These are phyloP conservation scores for Laterallus jamaicensis DNA, from an alignment of 2,113 vertebrate genomes.

Conservation along the genomic window DNA sequence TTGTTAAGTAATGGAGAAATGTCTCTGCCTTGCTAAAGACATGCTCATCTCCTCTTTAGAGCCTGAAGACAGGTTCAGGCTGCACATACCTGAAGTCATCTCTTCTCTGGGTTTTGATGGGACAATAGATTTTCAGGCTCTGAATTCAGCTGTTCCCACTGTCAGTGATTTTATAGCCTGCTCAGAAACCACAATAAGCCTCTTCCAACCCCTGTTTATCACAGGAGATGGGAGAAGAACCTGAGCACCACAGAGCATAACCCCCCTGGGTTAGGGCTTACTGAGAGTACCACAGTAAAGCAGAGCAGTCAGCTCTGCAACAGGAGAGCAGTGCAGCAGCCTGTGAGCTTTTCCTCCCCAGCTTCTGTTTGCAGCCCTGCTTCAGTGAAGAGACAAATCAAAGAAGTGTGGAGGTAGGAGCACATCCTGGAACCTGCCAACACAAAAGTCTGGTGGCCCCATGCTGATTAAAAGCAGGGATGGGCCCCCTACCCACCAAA, in stretches of 20 bases:
- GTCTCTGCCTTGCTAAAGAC: neutral
- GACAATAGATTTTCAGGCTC: neutral
- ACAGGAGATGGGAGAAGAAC: neutral
- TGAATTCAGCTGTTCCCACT: neutral
- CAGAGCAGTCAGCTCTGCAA: neutral
- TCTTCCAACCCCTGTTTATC: neutral
- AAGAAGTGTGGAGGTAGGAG: neutral
- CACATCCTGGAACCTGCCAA: neutral
- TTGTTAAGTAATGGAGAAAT: neutral
- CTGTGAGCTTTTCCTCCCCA: neutral
- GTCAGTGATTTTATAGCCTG: neutral
- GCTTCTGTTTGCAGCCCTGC: neutral
- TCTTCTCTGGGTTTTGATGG: neutral
- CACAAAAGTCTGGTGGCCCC: neutral
- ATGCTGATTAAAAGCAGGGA: neutral
- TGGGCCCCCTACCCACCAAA: neutral
- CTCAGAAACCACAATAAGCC: neutral
- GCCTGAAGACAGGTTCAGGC: neutral
- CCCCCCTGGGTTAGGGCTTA: neutral
- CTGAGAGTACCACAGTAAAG: neutral
- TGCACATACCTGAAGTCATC: neutral
- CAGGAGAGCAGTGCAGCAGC: neutral
- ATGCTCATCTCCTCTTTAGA: fast-evolving
- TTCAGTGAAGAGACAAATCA: neutral
- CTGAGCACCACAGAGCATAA: neutral